Conservation (phyloP, 2,888 invertebrate species). For the Xestia rhomboidea region DNA sequence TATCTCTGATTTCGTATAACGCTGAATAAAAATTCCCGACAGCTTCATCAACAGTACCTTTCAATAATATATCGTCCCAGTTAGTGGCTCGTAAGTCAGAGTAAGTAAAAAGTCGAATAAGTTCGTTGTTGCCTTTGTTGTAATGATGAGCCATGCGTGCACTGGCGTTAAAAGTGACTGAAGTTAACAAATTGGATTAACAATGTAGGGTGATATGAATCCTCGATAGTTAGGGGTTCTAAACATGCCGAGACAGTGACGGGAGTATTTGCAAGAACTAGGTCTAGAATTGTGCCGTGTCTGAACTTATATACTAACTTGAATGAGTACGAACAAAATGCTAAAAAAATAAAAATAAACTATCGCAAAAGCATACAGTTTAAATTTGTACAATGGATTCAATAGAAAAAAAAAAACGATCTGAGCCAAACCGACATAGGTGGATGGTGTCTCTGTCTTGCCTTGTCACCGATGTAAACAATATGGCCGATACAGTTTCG, state of each 20-base stretch:
- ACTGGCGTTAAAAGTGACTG: neutral
- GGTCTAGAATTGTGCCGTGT: slow-evolving; percentile 1
- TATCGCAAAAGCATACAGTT: too few species aligned
- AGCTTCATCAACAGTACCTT: neutral
- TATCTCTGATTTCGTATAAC: neutral
- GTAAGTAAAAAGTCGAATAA: too few species aligned
- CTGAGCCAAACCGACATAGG: too few species aligned
- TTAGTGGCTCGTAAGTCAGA: neutral
- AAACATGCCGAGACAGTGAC: neutral
- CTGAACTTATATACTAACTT: too few species aligned
- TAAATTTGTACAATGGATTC: too few species aligned
- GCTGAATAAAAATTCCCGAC: neutral
- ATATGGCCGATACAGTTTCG: too few species aligned
- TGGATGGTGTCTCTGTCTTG: too few species aligned
- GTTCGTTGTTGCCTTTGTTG: neutral
- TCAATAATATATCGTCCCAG: neutral
- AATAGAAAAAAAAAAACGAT: too few species aligned
- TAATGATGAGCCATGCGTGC: neutral
- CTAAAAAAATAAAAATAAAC: too few species aligned
- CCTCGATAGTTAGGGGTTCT: neutral
- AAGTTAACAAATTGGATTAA: neutral
- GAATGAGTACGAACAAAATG: too few species aligned
- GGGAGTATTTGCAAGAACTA: neutral
- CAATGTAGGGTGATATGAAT: neutral
- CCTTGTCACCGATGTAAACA: too few species aligned